Evolutionary conservation across 2,113 vertebrate species (phyloP).

Genomic region (Plotosus lineatus): DNA sequence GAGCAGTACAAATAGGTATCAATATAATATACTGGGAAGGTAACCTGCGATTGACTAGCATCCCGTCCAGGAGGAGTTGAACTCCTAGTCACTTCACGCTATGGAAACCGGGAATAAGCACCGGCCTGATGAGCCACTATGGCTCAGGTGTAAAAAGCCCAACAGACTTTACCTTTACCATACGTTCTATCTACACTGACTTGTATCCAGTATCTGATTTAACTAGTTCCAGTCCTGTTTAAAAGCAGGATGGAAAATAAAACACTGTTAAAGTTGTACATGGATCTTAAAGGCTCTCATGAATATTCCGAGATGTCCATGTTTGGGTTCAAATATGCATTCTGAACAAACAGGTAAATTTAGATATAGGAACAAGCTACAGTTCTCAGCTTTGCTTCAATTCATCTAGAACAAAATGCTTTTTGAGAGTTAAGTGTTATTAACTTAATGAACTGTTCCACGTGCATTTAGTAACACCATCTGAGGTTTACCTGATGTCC

Average conservation of each 20-base stretch:
- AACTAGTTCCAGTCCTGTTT: background rate
- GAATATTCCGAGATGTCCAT: conserved; percentile 10
- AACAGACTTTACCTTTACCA: too few relatives aligned
- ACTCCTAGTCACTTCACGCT: too few relatives aligned
- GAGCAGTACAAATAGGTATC: too few relatives aligned
- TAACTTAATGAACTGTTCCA: conserved; percentile 55
- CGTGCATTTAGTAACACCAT: conserved; percentile 47
- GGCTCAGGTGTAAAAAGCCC: too few relatives aligned
- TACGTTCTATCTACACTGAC: background rate
- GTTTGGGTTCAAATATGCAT: conserved; percentile 19
- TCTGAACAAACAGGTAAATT: conserved; percentile 29
- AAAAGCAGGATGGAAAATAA: background rate
- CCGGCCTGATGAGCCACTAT: too few relatives aligned
- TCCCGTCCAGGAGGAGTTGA: too few relatives aligned
- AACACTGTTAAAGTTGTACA: conserved; percentile 1
- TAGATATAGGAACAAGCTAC: conserved; percentile 22
- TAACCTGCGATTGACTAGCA: too few relatives aligned
- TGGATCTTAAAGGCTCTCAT: background rate
- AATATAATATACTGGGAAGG: too few relatives aligned
- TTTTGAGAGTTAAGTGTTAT: conserved; percentile 52
- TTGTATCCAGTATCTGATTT: background rate
- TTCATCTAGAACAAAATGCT: conserved; percentile 37
- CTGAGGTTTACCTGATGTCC: conserved; percentile 49
- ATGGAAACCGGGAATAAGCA: too few relatives aligned
- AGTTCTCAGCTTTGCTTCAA: conserved; percentile 31